These are phyloP conservation scores for Garra rufa DNA, from an alignment of 2,113 vertebrate genomes.

Conservation along the genomic window DNA sequence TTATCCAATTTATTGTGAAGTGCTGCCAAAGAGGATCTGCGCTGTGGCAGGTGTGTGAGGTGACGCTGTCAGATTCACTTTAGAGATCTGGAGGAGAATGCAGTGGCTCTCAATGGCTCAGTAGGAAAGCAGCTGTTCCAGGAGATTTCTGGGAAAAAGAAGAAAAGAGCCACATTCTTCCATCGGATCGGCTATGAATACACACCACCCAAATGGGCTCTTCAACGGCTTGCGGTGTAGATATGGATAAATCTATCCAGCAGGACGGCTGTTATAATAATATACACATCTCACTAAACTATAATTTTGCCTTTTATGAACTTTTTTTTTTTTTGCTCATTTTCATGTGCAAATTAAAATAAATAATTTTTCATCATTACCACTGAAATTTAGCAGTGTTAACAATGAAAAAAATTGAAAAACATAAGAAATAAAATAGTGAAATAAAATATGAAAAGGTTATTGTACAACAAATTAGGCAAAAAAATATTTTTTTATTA, in stretches of 20 bases:
- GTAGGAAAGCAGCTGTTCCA: not conserved
- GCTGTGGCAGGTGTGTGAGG: not conserved
- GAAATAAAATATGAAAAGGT: too few species aligned
- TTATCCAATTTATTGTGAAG: not conserved
- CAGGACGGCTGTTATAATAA: not conserved
- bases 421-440: too few species aligned
- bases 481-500: too few species aligned
- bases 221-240: not conserved
- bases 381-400: too few species aligned
- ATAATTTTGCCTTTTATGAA: not conserved
- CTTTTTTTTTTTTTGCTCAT: not conserved
- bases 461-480: too few species aligned
- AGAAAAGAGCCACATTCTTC: not conserved
- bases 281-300: not conserved
- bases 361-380: too few species aligned
- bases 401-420: too few species aligned
- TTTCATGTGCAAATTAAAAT: too few species aligned
- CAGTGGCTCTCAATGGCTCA: not conserved
- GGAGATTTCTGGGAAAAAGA: not conserved
- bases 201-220: not conserved
- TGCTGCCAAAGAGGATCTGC: not conserved
- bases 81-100: not conserved
- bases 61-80: slow-evolving; percentile 2
- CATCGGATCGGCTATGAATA: not conserved
- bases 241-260: not conserved